Evolutionary conservation across 2,113 vertebrate species (phyloP).

Genomic region (Seriola aureovittata): DNA sequence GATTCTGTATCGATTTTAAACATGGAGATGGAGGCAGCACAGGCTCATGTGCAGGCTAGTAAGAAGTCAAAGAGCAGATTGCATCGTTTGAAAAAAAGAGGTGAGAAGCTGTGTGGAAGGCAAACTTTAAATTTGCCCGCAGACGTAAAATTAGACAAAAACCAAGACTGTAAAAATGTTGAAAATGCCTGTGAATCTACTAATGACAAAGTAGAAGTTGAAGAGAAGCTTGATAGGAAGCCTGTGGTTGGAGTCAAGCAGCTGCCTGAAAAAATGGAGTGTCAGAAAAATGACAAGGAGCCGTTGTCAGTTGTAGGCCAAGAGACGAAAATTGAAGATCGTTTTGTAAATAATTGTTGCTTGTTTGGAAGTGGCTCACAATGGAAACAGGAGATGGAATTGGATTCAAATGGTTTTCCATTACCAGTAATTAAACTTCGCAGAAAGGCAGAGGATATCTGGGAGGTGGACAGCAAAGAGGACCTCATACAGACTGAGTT

Average conservation of each 20-base stretch:
- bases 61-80: constrained; percentile 74
- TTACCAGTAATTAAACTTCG: constrained; percentile 82
- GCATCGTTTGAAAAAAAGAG: constrained; percentile 72
- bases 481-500: constrained; percentile 26
- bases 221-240: constrained; percentile 22
- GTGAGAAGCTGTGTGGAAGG: constrained; percentile 41
- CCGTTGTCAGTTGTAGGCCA: neutral
- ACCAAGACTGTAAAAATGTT: neutral
- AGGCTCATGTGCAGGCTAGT: constrained; percentile 77
- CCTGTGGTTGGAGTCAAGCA: neutral
- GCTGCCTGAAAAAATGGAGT: constrained; percentile 7
- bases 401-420: constrained; percentile 46
- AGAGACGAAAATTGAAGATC: constrained; percentile 68
- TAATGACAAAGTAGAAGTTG: constrained; percentile 17
- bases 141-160: constrained; percentile 8
- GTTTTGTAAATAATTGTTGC: constrained; percentile 66
- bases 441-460: constrained; percentile 79
- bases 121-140: neutral
- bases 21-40: constrained; percentile 84
- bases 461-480: constrained; percentile 81
- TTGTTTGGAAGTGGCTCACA: constrained; percentile 58
- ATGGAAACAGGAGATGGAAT: constrained; percentile 48
- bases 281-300: neutral
- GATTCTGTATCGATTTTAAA: constrained; percentile 84
- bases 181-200: neutral